A percentile compares a stretch with the other conserved stretches of the same genome.
Conservation (phyloP, 1,140 invertebrate genomes). For the Drosophila fuyamai region DNA sequence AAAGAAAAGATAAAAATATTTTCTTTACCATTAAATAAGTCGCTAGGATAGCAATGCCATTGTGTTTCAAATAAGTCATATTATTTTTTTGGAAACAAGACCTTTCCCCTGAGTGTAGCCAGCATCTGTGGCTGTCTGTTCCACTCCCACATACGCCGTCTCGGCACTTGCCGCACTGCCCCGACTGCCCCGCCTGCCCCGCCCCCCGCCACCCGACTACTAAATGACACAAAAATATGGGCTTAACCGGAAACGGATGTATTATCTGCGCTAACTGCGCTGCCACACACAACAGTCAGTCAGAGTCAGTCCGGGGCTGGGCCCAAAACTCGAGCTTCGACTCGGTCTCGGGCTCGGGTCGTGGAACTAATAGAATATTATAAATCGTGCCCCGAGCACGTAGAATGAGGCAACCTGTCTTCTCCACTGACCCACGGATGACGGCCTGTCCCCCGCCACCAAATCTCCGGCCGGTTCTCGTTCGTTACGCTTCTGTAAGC, state of each 20-base stretch:
- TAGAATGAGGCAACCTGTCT: slow-evolving; percentile 61
- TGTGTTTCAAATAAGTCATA: too few species aligned
- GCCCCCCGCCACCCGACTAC: slow-evolving; percentile 11
- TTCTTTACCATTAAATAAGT: too few species aligned
- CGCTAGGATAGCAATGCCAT: too few species aligned
- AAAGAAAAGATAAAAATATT: too few species aligned
- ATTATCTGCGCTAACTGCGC: slow-evolving; percentile 85
- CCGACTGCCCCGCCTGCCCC: background rate
- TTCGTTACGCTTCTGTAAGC: slow-evolving; percentile 76
- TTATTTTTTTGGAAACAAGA: too few species aligned
- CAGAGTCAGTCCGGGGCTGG: slow-evolving; percentile 40
- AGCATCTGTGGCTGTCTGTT: slow-evolving; percentile 78
- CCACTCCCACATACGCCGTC: slow-evolving; percentile 55
- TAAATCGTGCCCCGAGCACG: slow-evolving; percentile 64
- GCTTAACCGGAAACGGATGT: slow-evolving; percentile 85
- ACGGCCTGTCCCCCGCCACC: slow-evolving; percentile 23
- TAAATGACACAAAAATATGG: slow-evolving; percentile 84
- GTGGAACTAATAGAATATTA: slow-evolving; percentile 84
- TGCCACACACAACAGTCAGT: slow-evolving; percentile 53
- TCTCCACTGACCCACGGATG: slow-evolving; percentile 74
- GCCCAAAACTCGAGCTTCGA: slow-evolving; percentile 38
- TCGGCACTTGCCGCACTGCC: slow-evolving; percentile 15
- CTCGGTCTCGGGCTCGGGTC: slow-evolving; percentile 59
- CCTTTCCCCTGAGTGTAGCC: slow-evolving; percentile 39
- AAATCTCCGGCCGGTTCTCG: slow-evolving; percentile 33